phyloP scores from a whole-genome alignment of 2,113 vertebrate genomes.

The Cricetomys ansorgei region DNA sequence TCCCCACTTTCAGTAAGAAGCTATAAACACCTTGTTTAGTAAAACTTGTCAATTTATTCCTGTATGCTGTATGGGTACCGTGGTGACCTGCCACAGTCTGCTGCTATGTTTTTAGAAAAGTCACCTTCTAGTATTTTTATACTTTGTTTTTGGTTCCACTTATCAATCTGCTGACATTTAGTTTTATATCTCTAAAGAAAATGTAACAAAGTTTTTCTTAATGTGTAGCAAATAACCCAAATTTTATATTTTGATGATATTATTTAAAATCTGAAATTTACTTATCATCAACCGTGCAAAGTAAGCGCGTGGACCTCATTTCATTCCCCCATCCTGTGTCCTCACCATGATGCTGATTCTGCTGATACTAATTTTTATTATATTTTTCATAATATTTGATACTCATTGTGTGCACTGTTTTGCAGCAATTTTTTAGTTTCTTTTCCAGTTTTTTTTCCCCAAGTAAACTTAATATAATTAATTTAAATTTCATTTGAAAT shows the following conservation, averaged over 20 bases:
- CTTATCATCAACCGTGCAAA: neutral
- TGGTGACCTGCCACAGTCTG: neutral
- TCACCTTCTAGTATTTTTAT: neutral
- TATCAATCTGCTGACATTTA: neutral
- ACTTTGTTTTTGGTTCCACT: neutral
- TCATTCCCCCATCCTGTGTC: neutral
- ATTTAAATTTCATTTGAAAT: constrained; percentile 21
- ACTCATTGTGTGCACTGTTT: neutral
- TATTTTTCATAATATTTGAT: neutral
- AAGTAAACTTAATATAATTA: neutral
- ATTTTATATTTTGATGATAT: neutral
- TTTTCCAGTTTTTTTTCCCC: neutral
- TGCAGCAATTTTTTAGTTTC: neutral
- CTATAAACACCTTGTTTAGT: neutral
- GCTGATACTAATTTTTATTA: neutral
- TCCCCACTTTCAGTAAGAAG: neutral
- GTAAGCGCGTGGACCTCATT: neutral
- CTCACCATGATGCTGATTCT: neutral
- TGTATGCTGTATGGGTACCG: neutral
- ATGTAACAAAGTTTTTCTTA: neutral
- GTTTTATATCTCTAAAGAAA: neutral
- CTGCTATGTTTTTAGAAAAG: neutral
- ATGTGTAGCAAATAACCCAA: neutral
- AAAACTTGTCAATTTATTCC: neutral
- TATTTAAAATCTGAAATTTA: neutral